phyloP scores from a whole-genome alignment of 2,797 vertebrate genomes.

The Sternarchorhynchus goeldii region DNA sequence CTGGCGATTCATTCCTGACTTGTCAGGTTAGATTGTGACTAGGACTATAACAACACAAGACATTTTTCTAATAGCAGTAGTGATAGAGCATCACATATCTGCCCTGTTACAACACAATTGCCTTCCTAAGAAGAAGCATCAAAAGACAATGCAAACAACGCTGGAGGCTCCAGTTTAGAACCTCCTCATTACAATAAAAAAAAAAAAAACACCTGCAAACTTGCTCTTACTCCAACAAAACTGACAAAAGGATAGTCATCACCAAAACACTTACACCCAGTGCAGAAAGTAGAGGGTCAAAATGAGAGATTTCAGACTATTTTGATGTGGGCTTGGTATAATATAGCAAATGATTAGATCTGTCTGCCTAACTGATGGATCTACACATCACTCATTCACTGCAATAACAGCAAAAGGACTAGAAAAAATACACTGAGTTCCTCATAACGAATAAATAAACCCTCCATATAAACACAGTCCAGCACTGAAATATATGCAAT shows the following conservation, averaged over 20 bases:
- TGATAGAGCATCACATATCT: not conserved
- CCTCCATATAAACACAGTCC: slow-evolving; percentile 12
- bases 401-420: not conserved
- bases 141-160: not conserved
- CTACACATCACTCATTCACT: not conserved
- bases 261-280: not conserved
- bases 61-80: not conserved
- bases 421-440: not conserved
- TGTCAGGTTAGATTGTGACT: no score
- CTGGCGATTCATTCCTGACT: not conserved
- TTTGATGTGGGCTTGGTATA: not conserved
- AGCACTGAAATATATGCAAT: slow-evolving; percentile 22
- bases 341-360: not conserved
- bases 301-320: no score
- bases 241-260: not conserved
- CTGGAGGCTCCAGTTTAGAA: not conserved
- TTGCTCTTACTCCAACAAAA: not conserved
- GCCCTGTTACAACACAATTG: slow-evolving; percentile 2
- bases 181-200: not conserved
- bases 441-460: slow-evolving; percentile 19
- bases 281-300: no score
- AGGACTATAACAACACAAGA: not conserved
- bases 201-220: not conserved
- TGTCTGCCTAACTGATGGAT: not conserved
- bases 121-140: not conserved